These are phyloP conservation scores for Gallinago stenura DNA, from an alignment of 2,797 vertebrate genomes.

Conservation along the genomic window DNA sequence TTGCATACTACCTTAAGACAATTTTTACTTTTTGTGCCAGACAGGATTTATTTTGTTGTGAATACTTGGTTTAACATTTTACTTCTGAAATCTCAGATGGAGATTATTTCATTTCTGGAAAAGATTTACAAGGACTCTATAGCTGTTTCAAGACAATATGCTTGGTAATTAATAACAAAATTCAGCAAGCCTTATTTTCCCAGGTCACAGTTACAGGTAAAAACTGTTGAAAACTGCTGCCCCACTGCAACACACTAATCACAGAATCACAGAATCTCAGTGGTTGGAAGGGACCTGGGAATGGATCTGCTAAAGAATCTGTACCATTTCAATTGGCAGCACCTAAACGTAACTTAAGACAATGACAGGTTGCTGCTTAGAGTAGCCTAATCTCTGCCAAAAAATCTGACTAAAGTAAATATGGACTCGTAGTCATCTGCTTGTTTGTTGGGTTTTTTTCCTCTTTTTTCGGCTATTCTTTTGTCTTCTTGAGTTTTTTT, in stretches of 20 bases:
- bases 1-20: background rate
- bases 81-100: background rate
- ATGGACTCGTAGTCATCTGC: background rate
- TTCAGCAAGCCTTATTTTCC: background rate
- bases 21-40: background rate
- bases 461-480: background rate
- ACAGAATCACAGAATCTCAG: too few relatives aligned
- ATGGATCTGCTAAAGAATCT: background rate
- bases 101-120: background rate
- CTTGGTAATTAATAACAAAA: background rate
- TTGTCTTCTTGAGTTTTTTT: background rate
- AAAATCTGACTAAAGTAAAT: background rate
- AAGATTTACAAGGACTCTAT: background rate
- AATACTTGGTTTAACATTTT: constrained; percentile 4
- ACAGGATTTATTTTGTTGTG: background rate
- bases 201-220: background rate
- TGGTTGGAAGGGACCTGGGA: background rate
- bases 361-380: background rate
- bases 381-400: background rate
- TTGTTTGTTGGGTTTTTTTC: background rate
- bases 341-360: background rate
- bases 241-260: background rate
- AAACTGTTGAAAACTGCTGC: background rate
- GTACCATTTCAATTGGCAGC: background rate
- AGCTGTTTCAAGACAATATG: background rate